These are phyloP conservation scores for Bergia sp. DNA, from an alignment of 92 coral and sea anemone species.

Conservation along the genomic window DNA sequence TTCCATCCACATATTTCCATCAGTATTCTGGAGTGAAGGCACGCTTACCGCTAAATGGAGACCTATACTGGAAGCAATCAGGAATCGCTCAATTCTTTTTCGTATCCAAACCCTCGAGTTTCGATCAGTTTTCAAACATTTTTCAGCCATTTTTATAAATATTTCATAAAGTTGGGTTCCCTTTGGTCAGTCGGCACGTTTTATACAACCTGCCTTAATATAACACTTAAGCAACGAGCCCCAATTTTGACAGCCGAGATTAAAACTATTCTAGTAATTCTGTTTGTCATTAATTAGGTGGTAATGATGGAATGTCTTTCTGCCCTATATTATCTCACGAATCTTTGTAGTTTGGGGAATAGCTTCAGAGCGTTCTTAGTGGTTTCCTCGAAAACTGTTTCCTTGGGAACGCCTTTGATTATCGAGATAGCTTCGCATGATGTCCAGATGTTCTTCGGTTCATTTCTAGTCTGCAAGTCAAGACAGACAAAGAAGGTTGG, in stretches of 20 bases:
- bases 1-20: no score
- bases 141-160: no score
- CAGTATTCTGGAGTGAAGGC: no score
- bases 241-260: background rate
- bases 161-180: no score
- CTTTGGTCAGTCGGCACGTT: background rate
- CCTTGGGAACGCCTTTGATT: slow-evolving; percentile 80
- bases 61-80: no score
- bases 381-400: slow-evolving; percentile 88
- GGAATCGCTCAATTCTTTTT: no score
- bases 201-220: background rate
- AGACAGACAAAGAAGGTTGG: background rate
- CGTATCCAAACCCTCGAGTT: no score
- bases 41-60: no score
- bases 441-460: slow-evolving; percentile 80
- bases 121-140: background rate
- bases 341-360: slow-evolving; percentile 89
- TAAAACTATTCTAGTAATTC: background rate
- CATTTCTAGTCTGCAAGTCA: slow-evolving; percentile 80
- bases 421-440: slow-evolving; percentile 90
- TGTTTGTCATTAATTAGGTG: background rate
- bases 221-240: background rate
- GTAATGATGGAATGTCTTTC: background rate
- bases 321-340: slow-evolving; percentile 50
- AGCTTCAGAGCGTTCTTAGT: slow-evolving; percentile 90